These are phyloP conservation scores for Nyctereutes procyonoides DNA, from an alignment of 2,113 vertebrate genomes.

Conservation along the genomic window DNA sequence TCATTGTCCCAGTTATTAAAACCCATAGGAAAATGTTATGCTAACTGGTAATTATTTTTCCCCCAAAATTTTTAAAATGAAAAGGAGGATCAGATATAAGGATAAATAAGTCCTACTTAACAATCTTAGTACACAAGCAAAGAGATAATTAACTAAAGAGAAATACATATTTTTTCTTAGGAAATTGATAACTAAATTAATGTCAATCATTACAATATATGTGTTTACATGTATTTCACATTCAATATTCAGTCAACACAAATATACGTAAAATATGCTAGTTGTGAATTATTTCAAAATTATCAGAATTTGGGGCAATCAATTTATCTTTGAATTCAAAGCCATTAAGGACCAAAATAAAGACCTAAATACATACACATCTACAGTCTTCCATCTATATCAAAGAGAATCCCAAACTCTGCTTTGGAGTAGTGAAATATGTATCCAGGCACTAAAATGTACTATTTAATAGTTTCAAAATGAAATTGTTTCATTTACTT, in stretches of 20 bases:
- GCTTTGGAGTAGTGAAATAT: neutral
- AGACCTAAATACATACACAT: neutral
- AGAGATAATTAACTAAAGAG: neutral
- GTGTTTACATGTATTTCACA: neutral
- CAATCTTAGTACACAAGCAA: neutral
- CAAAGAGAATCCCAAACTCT: neutral
- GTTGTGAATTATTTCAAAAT: neutral
- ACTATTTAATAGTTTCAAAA: neutral
- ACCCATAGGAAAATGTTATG: neutral
- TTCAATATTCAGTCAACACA: neutral
- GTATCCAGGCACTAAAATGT: neutral
- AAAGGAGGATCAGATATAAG: neutral
- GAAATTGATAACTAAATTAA: constrained; percentile 4
- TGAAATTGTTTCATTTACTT: neutral
- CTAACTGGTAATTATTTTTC: neutral
- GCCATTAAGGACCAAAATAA: constrained; percentile 23
- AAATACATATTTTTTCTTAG: neutral
- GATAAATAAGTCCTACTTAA: neutral
- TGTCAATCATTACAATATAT: neutral
- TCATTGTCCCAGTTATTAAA: constrained; percentile 35
- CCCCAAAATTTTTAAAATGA: neutral
- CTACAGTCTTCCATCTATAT: neutral
- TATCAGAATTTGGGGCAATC: neutral
- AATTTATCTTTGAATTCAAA: constrained; percentile 34
- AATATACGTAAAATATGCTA: neutral